phyloP scores from a whole-genome alignment of 2,797 vertebrate species.

The Syngnathus acus region DNA sequence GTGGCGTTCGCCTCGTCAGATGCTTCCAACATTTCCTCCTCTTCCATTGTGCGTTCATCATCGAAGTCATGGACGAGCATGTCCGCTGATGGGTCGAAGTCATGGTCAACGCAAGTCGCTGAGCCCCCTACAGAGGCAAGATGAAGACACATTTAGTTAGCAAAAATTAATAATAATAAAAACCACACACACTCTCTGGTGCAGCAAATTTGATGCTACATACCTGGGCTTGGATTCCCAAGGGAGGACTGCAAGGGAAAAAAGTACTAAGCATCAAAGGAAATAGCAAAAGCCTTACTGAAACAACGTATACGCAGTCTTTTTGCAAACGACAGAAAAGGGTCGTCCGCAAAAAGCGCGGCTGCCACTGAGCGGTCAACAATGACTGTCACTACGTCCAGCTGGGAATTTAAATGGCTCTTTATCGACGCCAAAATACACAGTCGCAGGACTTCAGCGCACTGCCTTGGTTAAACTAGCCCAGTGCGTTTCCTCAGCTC shows the following conservation, averaged over 20 bases:
- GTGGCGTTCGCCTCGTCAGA: slow-evolving; percentile 83
- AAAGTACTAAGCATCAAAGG: slow-evolving; percentile 5
- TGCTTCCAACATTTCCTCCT: slow-evolving; percentile 90
- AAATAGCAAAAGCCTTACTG: background rate
- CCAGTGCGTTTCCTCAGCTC: background rate
- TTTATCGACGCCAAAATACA: background rate
- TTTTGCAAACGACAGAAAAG: background rate
- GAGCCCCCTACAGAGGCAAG: slow-evolving; percentile 76
- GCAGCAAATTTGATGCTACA: slow-evolving; percentile 3
- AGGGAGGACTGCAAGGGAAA: slow-evolving; percentile 83
- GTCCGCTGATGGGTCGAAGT: slow-evolving; percentile 94
- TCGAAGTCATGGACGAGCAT: slow-evolving; percentile 98
- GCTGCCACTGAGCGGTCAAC: slow-evolving; percentile 28
- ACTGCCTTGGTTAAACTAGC: background rate
- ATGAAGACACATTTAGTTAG: background rate
- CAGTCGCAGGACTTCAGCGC: background rate
- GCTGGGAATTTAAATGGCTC: background rate
- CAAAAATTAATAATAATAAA: no score
- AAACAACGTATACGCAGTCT: background rate
- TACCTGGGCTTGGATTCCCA: slow-evolving; percentile 98
- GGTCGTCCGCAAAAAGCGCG: slow-evolving; percentile 50
- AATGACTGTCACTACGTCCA: background rate
- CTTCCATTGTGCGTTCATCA: slow-evolving; percentile 93
- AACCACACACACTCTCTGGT: background rate
- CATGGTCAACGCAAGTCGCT: slow-evolving; percentile 87